Evolutionary conservation across 2,888 invertebrate genomes (phyloP).

Genomic region (Nephrotoma appendiculata): DNA sequence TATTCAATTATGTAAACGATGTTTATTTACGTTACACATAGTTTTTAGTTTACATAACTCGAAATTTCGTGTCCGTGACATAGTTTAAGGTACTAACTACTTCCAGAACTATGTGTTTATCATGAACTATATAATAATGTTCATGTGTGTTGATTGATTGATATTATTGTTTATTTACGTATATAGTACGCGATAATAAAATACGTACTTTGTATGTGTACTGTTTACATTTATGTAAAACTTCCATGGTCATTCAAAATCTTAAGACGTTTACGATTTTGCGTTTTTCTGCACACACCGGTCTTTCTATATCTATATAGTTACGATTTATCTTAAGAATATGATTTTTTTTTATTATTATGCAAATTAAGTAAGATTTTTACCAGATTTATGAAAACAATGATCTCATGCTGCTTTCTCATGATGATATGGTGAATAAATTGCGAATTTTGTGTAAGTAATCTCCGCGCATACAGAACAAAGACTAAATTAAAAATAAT

Average conservation of each 20-base stretch:
- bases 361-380: background rate
- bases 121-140: background rate
- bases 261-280: background rate
- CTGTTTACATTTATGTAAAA: background rate
- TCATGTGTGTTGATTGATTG: background rate
- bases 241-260: background rate
- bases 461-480: background rate
- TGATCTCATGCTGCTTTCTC: background rate
- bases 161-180: background rate
- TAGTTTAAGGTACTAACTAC: background rate
- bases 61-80: background rate
- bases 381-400: background rate
- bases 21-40: background rate
- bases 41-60: background rate
- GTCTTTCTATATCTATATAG: no score
- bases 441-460: background rate
- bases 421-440: background rate
- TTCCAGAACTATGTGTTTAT: background rate
- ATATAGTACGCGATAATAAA: background rate
- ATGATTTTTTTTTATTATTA: background rate
- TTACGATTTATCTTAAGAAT: background rate
- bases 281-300: no score
- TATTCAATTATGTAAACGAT: background rate
- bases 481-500: background rate
- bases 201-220: background rate